Evolutionary conservation across 53 echinoderm and acorn worm genomes (phyloP), one percentile per base, ranked within the genome.

Genomic region (Echinarachnius parma): DNA sequence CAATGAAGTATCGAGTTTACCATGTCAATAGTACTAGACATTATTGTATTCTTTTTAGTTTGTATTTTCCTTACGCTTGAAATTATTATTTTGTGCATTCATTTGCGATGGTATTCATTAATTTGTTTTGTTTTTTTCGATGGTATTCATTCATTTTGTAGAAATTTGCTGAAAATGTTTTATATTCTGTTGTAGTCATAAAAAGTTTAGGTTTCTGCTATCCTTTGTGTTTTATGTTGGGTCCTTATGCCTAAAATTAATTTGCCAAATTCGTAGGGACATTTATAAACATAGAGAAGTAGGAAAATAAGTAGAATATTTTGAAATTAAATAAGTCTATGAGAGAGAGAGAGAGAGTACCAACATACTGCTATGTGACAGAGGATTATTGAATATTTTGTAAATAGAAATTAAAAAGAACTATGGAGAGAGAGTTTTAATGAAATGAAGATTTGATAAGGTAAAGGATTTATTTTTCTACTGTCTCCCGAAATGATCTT

Each of bases 71-170:
- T n/a, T n/a, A n/a, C n/a, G n/a, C n/a, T n/a, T n/a, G n/a, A n/a
- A n/a, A n/a, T n/a, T 9, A 39, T 39, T 39, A 39, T 39, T 13
- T 9, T 9, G 13, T 39, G 7, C 7, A 9, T 39, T 39, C 7
- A 39, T 26, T 23, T 46, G 65, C 39, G 65, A 65, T 65, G 65
- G 18, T 65, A 4, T 11, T 47, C 65, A 65, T 29, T 23, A 45
- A 47, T 47, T 22, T 46, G 14, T 26, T 57, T 65, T 65, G 22
- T 21, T 62, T 26, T 21, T 64, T 46, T 65, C 47, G 65, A 65
- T 65, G 65, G 65, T 65, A 65, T 65, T 65, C 65, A 65, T 65
- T 65, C 65, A 65, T 65, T 65, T 45, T 65, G 65, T 65, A 65
- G 65, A 65, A 45, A 65, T 28, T 25, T 47, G 65, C 65, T 65